Base-by-base conservation (phyloP, 2,113 vertebrate genomes). In the Leptodactylus fuscus region DNA sequence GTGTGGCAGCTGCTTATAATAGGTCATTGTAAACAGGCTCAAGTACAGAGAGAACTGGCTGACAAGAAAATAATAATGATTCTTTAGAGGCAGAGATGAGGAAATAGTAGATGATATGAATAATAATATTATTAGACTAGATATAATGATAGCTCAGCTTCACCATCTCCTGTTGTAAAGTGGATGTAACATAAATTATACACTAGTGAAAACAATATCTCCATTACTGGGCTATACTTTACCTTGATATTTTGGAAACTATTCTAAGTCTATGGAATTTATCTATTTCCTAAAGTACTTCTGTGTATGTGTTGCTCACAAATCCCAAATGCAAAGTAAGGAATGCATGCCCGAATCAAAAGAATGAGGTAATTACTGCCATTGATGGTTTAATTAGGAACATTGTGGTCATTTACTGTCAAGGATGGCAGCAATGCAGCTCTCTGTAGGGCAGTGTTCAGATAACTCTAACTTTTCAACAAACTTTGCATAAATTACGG, bases 161-260 rank as follows among this genome's bases (percentile, higher is more conserved):
- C 73, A 46, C 73, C 73, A 76, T 49, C 73, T 76, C n/a, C 24
- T 76, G 73, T 13, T 76, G 8, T 1, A 49, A 49, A 51, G 27
- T 49, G 27, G 10, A 76, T 2, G 24, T 76, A 13, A 48, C 41
- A n/a, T 44, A 24, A 7, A 48, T 29, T 9, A 9, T 3, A 29
- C 0, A 49, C 1, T 6, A 18, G 48, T 27, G 73, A 15, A 74
- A 24, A 75, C 29, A 76, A 76, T 29, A 12, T 7, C 46, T 48
- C 7, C 2, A 48, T 1, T n/a, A 10, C 24, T 24, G 24, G 55
- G 55, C 55, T 24, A 24, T n/a, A 58, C 22, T 24, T 58, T 24
- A 58, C 22, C 6, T 58, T 3, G 9, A 24, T 58, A n/a, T 11
- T 58, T 24, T 24, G 55, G 55, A 24, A 58, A 51, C 18, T 51